These are phyloP conservation scores for Botrylloides violaceus DNA, from an alignment of 23 tunicate genomes.

Conservation along the genomic window DNA sequence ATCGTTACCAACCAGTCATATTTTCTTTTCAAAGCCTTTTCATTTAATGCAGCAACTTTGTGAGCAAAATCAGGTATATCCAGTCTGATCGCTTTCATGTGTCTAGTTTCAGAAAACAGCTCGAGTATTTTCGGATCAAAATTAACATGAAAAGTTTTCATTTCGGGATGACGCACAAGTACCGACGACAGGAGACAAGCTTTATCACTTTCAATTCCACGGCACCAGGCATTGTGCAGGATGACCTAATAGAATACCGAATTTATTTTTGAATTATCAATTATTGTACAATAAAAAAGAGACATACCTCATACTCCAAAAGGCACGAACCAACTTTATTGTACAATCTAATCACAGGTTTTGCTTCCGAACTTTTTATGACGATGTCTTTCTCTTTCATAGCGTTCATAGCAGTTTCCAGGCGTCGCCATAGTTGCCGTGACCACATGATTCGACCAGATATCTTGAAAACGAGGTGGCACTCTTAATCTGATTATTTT, in stretches of 20 bases:
- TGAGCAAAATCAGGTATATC: constrained; percentile 58
- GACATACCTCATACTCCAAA: constrained; percentile 73
- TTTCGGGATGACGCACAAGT: constrained; percentile 64
- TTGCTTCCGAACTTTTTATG: constrained; percentile 56
- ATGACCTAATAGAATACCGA: constrained; percentile 33
- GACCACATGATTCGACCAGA: constrained; percentile 86
- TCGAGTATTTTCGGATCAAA: constrained; percentile 78
- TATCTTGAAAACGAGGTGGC: constrained; percentile 16
- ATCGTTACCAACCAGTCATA: constrained; percentile 31
- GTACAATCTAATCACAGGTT: constrained; percentile 42
- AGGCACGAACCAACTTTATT: constrained; percentile 78
- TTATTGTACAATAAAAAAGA: not conserved
- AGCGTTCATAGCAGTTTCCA: constrained; percentile 67
- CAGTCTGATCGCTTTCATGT: constrained; percentile 41
- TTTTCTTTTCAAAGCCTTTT: constrained; percentile 37
- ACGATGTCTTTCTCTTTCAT: constrained; percentile 29
- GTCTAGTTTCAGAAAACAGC: constrained; percentile 66
- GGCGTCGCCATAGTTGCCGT: constrained; percentile 47
- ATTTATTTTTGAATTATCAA: not conserved
- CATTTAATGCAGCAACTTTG: constrained; percentile 47
- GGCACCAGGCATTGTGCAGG: constrained; percentile 75
- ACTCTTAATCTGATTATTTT: not conserved
- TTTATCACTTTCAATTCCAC: constrained; percentile 46
- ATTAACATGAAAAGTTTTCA: constrained; percentile 53
- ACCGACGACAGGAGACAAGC: constrained; percentile 65